A percentile compares a stretch with the other conserved stretches of the same genome.
Evolutionary conservation across 2,888 invertebrate species (phyloP).

Genomic region (Disparrhopalites patrizii): DNA sequence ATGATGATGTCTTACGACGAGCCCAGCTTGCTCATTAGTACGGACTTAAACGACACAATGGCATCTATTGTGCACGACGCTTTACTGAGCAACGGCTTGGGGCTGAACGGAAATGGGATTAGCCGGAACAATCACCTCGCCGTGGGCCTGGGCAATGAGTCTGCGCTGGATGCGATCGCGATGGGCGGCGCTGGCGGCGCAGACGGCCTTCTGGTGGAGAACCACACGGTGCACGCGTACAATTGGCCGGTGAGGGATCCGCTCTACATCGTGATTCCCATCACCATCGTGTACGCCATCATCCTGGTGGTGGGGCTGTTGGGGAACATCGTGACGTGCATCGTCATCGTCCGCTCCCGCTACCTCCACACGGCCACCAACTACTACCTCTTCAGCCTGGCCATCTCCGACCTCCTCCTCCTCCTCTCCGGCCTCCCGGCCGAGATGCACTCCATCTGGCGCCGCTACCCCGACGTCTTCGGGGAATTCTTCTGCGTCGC

Average conservation of each 20-base stretch:
- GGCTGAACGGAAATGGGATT: too few relatives aligned
- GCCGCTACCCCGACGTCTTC: constrained; percentile 49
- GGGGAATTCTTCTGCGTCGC: constrained; percentile 54
- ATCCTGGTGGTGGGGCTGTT: constrained; percentile 54
- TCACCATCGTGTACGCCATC: constrained; percentile 52
- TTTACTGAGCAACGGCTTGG: too few relatives aligned
- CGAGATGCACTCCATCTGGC: constrained; percentile 56
- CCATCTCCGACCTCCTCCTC: constrained; percentile 71
- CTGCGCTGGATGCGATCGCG: not conserved
- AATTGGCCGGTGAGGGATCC: constrained; percentile 48
- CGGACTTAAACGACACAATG: not conserved
- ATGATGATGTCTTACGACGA: not conserved
- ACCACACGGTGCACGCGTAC: not conserved
- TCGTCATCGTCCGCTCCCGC: constrained; percentile 54
- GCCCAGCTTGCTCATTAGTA: not conserved
- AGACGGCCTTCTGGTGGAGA: not conserved
- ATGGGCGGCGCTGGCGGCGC: not conserved
- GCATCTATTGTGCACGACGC: too few relatives aligned
- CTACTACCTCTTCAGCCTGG: constrained; percentile 55
- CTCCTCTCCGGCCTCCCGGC: constrained; percentile 75
- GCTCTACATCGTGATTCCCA: constrained; percentile 47
- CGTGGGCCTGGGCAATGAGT: too few relatives aligned
- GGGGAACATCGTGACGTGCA: constrained; percentile 56
- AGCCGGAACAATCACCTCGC: too few relatives aligned
- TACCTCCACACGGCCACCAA: constrained; percentile 58